Conservation (phyloP, 2,113 vertebrate genomes). For the Corapipo altera region DNA sequence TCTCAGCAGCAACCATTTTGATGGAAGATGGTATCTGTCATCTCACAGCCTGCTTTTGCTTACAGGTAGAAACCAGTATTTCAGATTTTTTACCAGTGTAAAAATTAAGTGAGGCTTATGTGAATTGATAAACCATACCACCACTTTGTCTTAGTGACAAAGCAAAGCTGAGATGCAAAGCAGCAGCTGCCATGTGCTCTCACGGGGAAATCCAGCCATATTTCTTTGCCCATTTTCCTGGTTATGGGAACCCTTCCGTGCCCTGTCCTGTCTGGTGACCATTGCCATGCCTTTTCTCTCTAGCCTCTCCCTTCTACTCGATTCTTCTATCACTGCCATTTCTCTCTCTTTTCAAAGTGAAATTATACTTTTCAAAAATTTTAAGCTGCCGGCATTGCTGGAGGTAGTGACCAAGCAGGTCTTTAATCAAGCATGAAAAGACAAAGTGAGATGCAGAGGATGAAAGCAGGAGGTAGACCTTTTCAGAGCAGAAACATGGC, state of each 20-base stretch:
- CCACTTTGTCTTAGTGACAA: background rate
- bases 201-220: background rate
- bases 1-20: background rate
- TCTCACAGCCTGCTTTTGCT: background rate
- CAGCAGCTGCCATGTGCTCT: rapidly evolving
- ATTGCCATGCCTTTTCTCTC: background rate
- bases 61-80: background rate
- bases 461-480: background rate
- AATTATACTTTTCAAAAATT: background rate
- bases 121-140: background rate
- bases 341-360: background rate
- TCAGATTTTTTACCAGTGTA: background rate
- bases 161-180: background rate
- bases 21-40: background rate
- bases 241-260: background rate
- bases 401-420: background rate
- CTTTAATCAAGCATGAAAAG: background rate
- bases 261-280: background rate
- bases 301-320: background rate
- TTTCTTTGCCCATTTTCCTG: background rate
- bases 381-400: background rate
- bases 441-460: no score
- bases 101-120: background rate
- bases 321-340: background rate
- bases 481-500: background rate